A percentile compares a stretch with the other conserved stretches of the same genome.
Evolutionary conservation across 1,140 invertebrate species (phyloP).

Genomic region (Bombyx mori): DNA sequence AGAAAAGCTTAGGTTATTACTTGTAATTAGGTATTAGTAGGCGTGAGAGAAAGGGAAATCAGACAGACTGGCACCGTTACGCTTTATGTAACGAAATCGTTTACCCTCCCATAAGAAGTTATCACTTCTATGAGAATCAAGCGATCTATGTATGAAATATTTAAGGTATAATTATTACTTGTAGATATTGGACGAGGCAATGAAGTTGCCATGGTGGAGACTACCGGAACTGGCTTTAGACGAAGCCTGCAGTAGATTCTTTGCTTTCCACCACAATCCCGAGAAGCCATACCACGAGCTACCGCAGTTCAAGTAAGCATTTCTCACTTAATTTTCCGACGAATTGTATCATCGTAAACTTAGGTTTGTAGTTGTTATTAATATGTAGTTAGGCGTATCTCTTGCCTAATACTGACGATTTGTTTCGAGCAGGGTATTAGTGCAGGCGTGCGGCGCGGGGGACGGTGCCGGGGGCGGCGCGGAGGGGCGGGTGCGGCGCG

Average conservation of each 20-base stretch:
- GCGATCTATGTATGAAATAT: background rate
- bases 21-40: background rate
- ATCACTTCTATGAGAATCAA: too few relatives aligned
- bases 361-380: too few relatives aligned
- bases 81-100: too few relatives aligned
- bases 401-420: background rate
- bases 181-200: conserved; percentile 30
- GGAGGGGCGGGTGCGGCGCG: conserved; percentile 16
- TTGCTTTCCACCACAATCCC: conserved; percentile 31
- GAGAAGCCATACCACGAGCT: conserved; percentile 34
- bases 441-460: conserved; percentile 17
- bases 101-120: too few relatives aligned
- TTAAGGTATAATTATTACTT: background rate
- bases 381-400: too few relatives aligned
- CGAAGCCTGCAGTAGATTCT: conserved; percentile 33
- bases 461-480: conserved; percentile 3
- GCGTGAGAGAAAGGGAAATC: too few relatives aligned
- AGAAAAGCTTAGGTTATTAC: too few relatives aligned
- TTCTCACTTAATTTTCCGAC: too few relatives aligned
- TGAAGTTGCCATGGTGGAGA: conserved; percentile 34
- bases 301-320: conserved; percentile 35
- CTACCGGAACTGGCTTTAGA: conserved; percentile 32
- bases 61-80: too few relatives aligned
- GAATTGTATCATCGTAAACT: too few relatives aligned
- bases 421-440: conserved; percentile 22